Evolutionary conservation across 2,797 vertebrate genomes (phyloP), one percentile per base, ranked within the genome.

Genomic region (Champsocephalus esox): DNA sequence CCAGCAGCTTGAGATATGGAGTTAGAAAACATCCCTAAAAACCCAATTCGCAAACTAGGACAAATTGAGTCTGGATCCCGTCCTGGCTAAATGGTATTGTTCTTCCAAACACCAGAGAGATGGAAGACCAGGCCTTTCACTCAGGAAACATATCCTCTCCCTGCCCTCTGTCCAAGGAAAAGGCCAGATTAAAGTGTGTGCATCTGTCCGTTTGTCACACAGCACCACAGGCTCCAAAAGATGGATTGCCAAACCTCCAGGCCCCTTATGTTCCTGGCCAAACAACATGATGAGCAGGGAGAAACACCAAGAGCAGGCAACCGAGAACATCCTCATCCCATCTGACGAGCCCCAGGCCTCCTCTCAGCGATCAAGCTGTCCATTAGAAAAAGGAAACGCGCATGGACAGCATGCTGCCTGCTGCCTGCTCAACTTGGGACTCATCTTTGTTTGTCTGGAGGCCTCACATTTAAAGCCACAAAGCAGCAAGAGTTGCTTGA

Each of bases 341-440:
- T 74, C 75, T 85, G 82, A 88, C 7, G 49, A 82, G 84, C 84
- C 82, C 73, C 80, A 41, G 80, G 82, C 76, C 73, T 78, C 79
- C 66, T 74, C 32, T 72, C 67, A 72, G 44, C 65, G 76, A 77
- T 87, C 73, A 66, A 79, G 75, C 75, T 73, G 77, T 83, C 80
- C 84, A 85, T 88, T 88, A 82, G 66, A 38, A 84, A 86, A 80
- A 62, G 70, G 70, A 88, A 87, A 80, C 54, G 56, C 3, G 70
- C 77, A 70, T 50, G 78, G 62, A 70, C 78, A 57, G 63, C 63
- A 60, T 60, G 78, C 81, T 63, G 81, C 81, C 79, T 60, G 78
- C 81, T 63, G 81, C 81, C 79, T 70, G 59, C 76, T 80, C 75
- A 74, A 66, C 83, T 62, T 67, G 75, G 75, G 80, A 88, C 60